A percentile compares a stretch with the other conserved stretches of the same genome.
These are phyloP conservation scores for Eudiplozoon nipponicum DNA, from an alignment of 2,888 invertebrate species.

Conservation along the genomic window DNA sequence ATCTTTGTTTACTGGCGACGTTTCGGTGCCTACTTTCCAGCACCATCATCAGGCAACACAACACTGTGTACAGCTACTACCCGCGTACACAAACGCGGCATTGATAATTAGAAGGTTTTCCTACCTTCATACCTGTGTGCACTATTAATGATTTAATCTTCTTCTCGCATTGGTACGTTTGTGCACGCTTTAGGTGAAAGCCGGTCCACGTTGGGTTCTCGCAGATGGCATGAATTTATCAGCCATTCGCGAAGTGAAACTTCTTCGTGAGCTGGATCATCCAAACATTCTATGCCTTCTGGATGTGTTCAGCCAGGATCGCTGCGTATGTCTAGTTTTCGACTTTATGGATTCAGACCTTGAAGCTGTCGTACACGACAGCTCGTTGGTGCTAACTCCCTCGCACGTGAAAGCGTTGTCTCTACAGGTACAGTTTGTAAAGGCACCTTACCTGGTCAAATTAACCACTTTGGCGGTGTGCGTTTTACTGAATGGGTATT, in stretches of 20 bases:
- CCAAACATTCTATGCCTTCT: slow-evolving; percentile 36
- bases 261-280: slow-evolving; percentile 70
- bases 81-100: too few relatives aligned
- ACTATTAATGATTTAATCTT: not conserved
- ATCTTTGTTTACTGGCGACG: too few relatives aligned
- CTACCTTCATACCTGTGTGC: too few relatives aligned
- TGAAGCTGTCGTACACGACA: slow-evolving; percentile 37
- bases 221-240: slow-evolving; percentile 90
- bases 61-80: too few relatives aligned
- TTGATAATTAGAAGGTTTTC: too few relatives aligned
- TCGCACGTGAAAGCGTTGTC: slow-evolving; percentile 44
- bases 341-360: slow-evolving; percentile 98
- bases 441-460: too few relatives aligned
- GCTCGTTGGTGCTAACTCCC: slow-evolving; percentile 32
- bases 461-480: too few relatives aligned
- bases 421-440: slow-evolving; percentile 1
- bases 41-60: too few relatives aligned
- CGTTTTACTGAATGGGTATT: too few relatives aligned
- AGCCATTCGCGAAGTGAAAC: slow-evolving; percentile 77
- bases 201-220: slow-evolving; percentile 51
- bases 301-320: slow-evolving; percentile 90
- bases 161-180: slow-evolving; percentile 3
- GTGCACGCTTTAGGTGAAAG: slow-evolving; percentile 41
- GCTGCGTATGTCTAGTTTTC: slow-evolving; percentile 82
- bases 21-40: too few relatives aligned